Conservation (phyloP, 2,113 vertebrate genomes). For the Irena cyanogastra region DNA sequence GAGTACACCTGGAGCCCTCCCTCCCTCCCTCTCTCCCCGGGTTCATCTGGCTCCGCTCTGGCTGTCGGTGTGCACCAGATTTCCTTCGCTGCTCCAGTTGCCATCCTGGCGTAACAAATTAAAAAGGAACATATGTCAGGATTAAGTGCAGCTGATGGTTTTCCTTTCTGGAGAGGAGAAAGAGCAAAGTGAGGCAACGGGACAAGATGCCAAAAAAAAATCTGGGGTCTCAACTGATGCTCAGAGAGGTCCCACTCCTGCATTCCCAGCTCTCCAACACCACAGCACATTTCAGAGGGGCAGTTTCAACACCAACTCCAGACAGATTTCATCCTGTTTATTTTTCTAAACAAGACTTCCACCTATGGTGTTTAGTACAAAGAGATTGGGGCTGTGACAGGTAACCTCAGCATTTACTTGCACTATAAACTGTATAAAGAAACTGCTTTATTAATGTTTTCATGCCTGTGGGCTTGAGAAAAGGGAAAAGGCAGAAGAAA, state of each 20-base stretch:
- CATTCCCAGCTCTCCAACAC: background rate
- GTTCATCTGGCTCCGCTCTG: background rate
- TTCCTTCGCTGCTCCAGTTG: background rate
- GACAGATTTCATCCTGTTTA: background rate
- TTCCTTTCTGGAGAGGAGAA: background rate
- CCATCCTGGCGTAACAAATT: background rate
- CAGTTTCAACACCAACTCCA: background rate
- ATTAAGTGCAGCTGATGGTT: background rate
- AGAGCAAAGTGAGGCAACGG: background rate
- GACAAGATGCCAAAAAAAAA: background rate
- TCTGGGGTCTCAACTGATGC: background rate
- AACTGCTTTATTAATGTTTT: background rate
- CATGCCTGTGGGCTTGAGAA: background rate
- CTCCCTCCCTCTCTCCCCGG: background rate
- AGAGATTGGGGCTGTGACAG: background rate
- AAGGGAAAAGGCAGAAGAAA: background rate
- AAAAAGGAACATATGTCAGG: background rate
- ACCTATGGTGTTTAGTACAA: background rate
- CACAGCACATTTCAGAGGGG: background rate
- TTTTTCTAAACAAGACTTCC: background rate
- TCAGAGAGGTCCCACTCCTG: background rate
- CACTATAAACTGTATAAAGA: background rate
- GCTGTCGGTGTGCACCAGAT: accelerated
- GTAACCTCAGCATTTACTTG: background rate
- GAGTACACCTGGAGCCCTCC: background rate